Conservation (phyloP, 2,113 vertebrate genomes). For the Halichoeres trimaculatus region DNA sequence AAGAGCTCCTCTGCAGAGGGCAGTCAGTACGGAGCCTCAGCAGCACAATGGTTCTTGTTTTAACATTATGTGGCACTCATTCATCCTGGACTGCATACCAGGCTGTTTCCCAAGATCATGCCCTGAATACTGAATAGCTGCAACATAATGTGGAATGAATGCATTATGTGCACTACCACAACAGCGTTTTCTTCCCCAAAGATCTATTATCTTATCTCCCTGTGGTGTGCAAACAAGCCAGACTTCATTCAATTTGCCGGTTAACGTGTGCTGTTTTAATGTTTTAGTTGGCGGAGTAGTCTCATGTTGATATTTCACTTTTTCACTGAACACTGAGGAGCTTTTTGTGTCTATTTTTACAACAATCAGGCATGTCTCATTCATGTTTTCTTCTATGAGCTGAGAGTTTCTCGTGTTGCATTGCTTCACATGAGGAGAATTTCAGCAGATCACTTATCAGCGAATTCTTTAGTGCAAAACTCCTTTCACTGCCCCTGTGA, state of each 20-base stretch:
- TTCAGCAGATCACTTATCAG: constrained; percentile 49
- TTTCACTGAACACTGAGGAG: neutral
- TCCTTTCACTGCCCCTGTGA: constrained; percentile 39
- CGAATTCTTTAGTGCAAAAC: constrained; percentile 33
- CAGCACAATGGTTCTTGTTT: constrained; percentile 68
- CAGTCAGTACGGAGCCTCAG: constrained; percentile 34
- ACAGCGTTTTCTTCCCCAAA: constrained; percentile 33
- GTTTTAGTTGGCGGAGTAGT: constrained; percentile 14
- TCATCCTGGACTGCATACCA: constrained; percentile 63
- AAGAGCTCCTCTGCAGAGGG: constrained; percentile 8
- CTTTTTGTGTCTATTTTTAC: neutral
- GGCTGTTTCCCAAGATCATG: constrained; percentile 65
- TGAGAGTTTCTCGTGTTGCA: constrained; percentile 4
- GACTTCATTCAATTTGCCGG: neutral
- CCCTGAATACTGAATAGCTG: constrained; percentile 72
- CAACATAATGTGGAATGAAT: constrained; percentile 65
- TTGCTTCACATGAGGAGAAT: constrained; percentile 41
- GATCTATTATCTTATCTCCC: constrained; percentile 61
- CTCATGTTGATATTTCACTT: neutral
- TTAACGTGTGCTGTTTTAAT: neutral
- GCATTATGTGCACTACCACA: constrained; percentile 51
- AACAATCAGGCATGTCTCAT: neutral
- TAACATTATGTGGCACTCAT: constrained; percentile 42
- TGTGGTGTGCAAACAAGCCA: constrained; percentile 32
- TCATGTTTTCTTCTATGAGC: constrained; percentile 16